Percentiles rank a stretch among this genome's conserved stretches.
Conservation (phyloP, 2,888 invertebrate species). For the Anaspis maculata region DNA sequence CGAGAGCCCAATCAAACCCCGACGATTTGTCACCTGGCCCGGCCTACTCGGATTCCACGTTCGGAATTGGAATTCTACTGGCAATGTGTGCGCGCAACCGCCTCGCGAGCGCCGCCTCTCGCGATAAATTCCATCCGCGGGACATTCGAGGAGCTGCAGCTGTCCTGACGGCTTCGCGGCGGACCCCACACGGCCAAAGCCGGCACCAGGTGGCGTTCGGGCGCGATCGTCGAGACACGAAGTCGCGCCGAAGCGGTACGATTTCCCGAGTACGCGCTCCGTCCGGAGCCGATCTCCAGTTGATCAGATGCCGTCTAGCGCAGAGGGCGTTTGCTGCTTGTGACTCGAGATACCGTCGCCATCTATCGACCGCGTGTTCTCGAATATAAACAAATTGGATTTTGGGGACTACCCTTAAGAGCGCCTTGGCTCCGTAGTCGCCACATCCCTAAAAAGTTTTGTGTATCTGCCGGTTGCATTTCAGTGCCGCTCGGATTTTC, state of each 20-base stretch:
- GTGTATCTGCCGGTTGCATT: too few species aligned
- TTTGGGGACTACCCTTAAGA: neutral
- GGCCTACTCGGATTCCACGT: slow-evolving; percentile 33
- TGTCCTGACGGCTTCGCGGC: slow-evolving; percentile 18
- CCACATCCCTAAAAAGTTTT: too few species aligned
- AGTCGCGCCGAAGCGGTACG: too few species aligned
- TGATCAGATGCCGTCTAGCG: slow-evolving; percentile 15
- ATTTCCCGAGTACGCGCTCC: too few species aligned
- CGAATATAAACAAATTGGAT: slow-evolving; percentile 3
- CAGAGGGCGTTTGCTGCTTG: slow-evolving; percentile 3
- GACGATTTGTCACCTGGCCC: slow-evolving; percentile 42
- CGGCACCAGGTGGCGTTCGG: slow-evolving; percentile 32
- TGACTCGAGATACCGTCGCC: slow-evolving; percentile 1
- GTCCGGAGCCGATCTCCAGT: slow-evolving; percentile 13
- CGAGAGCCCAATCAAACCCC: slow-evolving; percentile 34
- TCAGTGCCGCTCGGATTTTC: too few species aligned
- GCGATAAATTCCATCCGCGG: slow-evolving; percentile 34
- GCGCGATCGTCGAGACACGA: too few species aligned
- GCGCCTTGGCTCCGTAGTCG: too few species aligned
- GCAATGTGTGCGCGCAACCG: slow-evolving; percentile 36
- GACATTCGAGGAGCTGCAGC: slow-evolving; percentile 31
- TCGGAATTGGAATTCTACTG: slow-evolving; percentile 34
- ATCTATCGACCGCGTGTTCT: slow-evolving; percentile 11
- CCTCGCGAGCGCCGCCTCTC: slow-evolving; percentile 31
- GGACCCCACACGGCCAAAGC: slow-evolving; percentile 21